These are phyloP conservation scores for Lepisosteus oculatus DNA, from an alignment of 2,113 vertebrate genomes.

Conservation along the genomic window DNA sequence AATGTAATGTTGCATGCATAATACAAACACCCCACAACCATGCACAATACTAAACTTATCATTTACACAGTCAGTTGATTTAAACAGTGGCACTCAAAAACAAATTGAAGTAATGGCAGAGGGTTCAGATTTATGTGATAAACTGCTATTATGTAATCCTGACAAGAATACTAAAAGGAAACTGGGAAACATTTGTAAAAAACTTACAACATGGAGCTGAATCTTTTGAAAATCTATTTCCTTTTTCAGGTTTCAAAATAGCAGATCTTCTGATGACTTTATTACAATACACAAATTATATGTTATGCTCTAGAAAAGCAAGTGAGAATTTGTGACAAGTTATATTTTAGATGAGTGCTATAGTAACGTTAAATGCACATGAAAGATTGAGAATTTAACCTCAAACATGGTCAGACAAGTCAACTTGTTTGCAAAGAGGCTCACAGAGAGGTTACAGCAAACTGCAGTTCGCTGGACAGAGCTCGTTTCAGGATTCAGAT, in stretches of 20 bases:
- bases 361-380: no score
- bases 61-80: not conserved
- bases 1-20: not conserved
- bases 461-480: no score
- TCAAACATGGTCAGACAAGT: no score
- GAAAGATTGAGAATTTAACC: no score
- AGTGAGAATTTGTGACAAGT: no score
- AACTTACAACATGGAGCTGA: not conserved
- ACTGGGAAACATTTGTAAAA: not conserved
- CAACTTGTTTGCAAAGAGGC: no score
- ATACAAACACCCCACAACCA: not conserved
- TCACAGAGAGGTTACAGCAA: no score
- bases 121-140: conserved; percentile 8
- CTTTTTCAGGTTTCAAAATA: not conserved
- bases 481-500: no score
- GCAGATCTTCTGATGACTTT: not conserved
- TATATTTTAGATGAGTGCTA: no score
- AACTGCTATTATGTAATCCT: conserved; percentile 6
- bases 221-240: no score
- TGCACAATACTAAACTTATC: not conserved
- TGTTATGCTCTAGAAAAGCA: no score
- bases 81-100: not conserved
- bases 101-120: not conserved
- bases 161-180: not conserved
- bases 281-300: no score